A percentile compares a stretch with the other conserved stretches of the same genome.
These are phyloP conservation scores for Tanypteryx hageni DNA, from an alignment of 2,888 invertebrate species.

Conservation along the genomic window DNA sequence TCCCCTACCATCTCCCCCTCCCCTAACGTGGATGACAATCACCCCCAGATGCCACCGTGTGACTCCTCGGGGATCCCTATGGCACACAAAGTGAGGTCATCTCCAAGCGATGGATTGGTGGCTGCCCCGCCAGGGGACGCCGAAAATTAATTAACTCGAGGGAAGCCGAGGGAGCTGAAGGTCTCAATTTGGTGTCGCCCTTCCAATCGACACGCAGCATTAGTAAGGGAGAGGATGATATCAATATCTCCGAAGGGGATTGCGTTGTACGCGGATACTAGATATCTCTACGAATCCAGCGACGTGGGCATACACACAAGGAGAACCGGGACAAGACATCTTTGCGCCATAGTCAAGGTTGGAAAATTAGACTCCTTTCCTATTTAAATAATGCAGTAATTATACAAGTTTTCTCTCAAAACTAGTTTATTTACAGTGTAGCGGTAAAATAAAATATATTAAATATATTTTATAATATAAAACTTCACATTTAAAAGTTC, in stretches of 20 bases:
- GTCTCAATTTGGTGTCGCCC: neutral
- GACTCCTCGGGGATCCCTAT: conserved; percentile 54
- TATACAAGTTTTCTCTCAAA: too few relatives aligned
- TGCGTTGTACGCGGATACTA: neutral
- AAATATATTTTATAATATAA: too few relatives aligned
- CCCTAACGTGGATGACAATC: neutral
- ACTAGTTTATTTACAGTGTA: too few relatives aligned
- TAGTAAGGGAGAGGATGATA: neutral
- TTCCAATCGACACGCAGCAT: neutral
- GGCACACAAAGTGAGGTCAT: conserved; percentile 27
- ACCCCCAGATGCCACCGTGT: neutral
- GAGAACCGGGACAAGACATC: too few relatives aligned
- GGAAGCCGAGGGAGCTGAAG: neutral
- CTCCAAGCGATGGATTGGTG: neutral
- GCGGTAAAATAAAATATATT: too few relatives aligned
- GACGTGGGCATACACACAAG: too few relatives aligned
- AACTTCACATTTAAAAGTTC: too few relatives aligned
- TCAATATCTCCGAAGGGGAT: neutral
- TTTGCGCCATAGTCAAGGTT: too few relatives aligned
- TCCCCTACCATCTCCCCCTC: neutral
- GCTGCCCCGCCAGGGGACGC: neutral
- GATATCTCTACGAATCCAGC: too few relatives aligned
- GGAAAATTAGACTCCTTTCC: too few relatives aligned
- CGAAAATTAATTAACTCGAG: conserved; percentile 48
- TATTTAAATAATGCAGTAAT: too few relatives aligned